A percentile compares a stretch with the other conserved stretches of the same genome.
phyloP scores from a whole-genome alignment of 2,888 invertebrate genomes.

The Strigamia maritima region DNA sequence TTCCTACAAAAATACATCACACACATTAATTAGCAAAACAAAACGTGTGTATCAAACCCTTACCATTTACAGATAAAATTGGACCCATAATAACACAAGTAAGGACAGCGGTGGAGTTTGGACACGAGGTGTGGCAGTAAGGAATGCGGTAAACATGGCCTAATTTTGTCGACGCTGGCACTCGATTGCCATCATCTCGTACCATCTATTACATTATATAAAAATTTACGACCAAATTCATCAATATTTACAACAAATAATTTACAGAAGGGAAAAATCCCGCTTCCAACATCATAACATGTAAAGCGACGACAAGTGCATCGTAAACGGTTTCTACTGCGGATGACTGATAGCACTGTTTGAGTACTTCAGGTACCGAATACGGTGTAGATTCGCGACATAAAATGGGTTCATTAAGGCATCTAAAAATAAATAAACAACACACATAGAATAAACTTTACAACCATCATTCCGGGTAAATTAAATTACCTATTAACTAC shows the following conservation, averaged over 20 bases:
- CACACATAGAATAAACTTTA: no score
- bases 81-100: conserved; percentile 1
- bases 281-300: conserved; percentile 36
- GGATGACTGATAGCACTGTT: not conserved
- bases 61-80: conserved; percentile 2
- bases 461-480: not conserved
- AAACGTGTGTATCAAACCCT: no score
- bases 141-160: conserved; percentile 9
- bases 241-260: no score
- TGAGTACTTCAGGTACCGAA: conserved; percentile 22
- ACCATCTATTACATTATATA: not conserved
- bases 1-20: not conserved
- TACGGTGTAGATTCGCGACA: conserved; percentile 35
- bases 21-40: no score
- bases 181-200: not conserved
- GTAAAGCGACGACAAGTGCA: conserved; percentile 35
- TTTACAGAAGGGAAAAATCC: conserved; percentile 20
- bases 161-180: conserved; percentile 1
- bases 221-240: no score
- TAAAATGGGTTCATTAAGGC: conserved; percentile 34
- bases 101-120: conserved; percentile 13
- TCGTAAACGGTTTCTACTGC: conserved; percentile 8
- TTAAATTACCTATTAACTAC: not conserved
- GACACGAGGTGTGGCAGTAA: conserved; percentile 14
- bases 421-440: not conserved